Evolutionary conservation across 2,113 vertebrate species (phyloP).

Genomic region (Parus major): DNA sequence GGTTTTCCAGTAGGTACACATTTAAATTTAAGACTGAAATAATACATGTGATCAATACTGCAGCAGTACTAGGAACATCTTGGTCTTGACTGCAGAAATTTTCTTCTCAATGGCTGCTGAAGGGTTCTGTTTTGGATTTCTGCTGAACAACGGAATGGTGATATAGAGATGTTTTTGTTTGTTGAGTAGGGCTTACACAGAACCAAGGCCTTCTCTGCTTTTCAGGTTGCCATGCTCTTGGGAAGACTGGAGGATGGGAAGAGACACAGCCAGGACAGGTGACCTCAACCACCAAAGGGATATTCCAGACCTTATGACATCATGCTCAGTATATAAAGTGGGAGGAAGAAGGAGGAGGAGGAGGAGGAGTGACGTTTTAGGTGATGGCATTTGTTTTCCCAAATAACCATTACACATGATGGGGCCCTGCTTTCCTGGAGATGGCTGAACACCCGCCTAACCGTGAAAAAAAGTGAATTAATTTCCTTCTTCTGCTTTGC

Average conservation of each 20-base stretch:
- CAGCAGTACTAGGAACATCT: neutral
- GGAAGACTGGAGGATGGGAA: neutral
- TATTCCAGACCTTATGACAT: neutral
- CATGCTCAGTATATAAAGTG: rapidly evolving
- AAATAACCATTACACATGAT: neutral
- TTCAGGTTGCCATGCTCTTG: rapidly evolving
- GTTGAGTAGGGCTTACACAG: neutral
- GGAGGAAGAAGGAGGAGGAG: neutral
- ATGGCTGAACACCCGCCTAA: neutral
- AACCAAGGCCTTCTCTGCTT: neutral
- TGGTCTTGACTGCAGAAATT: neutral
- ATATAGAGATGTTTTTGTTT: neutral
- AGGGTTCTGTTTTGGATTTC: neutral
- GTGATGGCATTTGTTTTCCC: neutral
- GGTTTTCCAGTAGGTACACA: neutral
- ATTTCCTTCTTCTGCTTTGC: neutral
- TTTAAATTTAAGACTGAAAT: neutral
- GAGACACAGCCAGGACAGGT: neutral
- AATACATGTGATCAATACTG: neutral
- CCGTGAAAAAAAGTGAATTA: neutral
- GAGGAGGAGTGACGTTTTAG: neutral
- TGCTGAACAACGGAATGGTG: neutral
- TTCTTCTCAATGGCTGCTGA: neutral
- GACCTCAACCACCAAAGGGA: neutral
- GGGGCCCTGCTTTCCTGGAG: neutral